phyloP scores from a whole-genome alignment of 2,888 invertebrate species.

The Hydroisotoma schaefferi region DNA sequence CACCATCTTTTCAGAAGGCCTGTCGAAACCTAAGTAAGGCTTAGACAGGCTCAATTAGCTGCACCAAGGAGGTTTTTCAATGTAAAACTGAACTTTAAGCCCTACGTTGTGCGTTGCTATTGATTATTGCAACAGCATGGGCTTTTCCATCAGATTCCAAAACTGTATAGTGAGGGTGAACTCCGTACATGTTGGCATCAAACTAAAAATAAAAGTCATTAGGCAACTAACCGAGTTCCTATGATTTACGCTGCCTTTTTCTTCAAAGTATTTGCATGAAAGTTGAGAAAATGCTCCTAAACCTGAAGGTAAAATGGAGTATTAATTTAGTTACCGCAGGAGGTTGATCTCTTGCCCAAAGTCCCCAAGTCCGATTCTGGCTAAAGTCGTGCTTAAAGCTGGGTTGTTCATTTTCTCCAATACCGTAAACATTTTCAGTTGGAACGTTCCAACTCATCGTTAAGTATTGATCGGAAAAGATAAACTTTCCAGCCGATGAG shows the following conservation, averaged over 20 bases:
- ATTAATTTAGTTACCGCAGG: too few species aligned
- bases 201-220: constrained; percentile 14
- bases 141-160: constrained; percentile 66
- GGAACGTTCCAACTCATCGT: constrained; percentile 53
- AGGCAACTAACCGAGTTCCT: too few species aligned
- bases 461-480: constrained; percentile 54
- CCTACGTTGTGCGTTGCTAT: constrained; percentile 74
- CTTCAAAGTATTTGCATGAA: too few species aligned
- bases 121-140: constrained; percentile 74
- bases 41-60: too few species aligned
- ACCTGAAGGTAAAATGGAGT: too few species aligned
- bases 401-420: constrained; percentile 54
- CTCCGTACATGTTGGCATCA: constrained; percentile 66
- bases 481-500: constrained; percentile 50
- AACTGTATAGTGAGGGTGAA: constrained; percentile 75
- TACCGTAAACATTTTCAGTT: constrained; percentile 53
- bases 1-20: too few species aligned
- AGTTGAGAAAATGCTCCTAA: too few species aligned
- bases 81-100: too few species aligned
- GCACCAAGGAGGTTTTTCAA: too few species aligned
- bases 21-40: too few species aligned
- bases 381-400: constrained; percentile 52
- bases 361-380: constrained; percentile 23
- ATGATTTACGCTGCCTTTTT: too few species aligned
- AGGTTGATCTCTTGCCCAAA: constrained; percentile 38